Evolutionary conservation across 2,888 invertebrate genomes (phyloP), one percentile per base, ranked within the genome.

Genomic region (Nematopogon swammerdamellus): DNA sequence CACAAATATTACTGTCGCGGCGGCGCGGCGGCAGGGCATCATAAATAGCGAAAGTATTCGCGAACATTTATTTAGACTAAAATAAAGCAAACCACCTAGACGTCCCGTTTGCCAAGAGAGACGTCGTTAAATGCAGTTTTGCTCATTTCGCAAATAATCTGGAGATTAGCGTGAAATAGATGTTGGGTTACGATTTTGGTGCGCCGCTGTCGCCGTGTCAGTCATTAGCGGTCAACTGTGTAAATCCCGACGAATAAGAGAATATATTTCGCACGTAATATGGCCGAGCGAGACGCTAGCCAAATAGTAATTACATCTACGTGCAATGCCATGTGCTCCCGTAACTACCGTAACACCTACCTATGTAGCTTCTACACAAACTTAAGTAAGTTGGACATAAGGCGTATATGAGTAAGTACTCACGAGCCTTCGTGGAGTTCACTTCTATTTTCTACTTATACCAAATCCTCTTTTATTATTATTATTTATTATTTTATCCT

Each of bases 1-100:
- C 64, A 62, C 70, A 68, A 69, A 70, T 70, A 71, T 70, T 64
- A 68, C 63, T 68, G 71, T 68, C 70, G 64, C 46, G 60, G 36
- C 36, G 50, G 53, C 54, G 57, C 58, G 59, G 63, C 66, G 62
- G 36, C 36, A 14, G 14, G 36, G 6, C 36, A 14, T 72, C 72
- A 72, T 72, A 73, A 72, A 68, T 64, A 67, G 56, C 52, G 55
- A 57, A 58, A 60, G 61, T 60, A 61, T 63, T 61, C 56, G 61
- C 60, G 56, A 63, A 62, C 62, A 63, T 66, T 66, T 65, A 65
- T 65, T 61, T 57, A 52, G 59, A 58, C 67, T 55, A 60, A 68
- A 70, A 69, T 72, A 70, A 62, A 56, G 58, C 36, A 36, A 36
- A 36, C 14, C 36, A 36, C 14, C 36, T 36, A 36, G 8, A 14